A percentile compares a stretch with the other conserved stretches of the same genome.
Evolutionary conservation across 1,140 invertebrate genomes (phyloP).

Genomic region (Pemphigus obesinymphae): DNA sequence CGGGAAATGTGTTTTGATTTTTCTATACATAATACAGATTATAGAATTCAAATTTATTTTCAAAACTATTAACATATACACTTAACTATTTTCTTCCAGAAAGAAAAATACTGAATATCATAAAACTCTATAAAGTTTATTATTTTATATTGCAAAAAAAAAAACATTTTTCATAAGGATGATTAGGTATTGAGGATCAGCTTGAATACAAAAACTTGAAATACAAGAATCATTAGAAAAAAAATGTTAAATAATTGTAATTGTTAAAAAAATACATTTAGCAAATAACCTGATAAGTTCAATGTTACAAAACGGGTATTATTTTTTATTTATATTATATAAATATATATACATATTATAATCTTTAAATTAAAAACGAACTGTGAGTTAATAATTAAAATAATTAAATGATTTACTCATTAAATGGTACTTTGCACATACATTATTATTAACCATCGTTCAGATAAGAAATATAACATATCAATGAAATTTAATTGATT

Average conservation of each 20-base stretch:
- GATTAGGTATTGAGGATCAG: background rate
- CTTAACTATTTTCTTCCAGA: background rate
- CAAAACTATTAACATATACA: background rate
- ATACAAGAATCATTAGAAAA: background rate
- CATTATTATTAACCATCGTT: background rate
- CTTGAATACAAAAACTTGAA: background rate
- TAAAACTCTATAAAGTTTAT: background rate
- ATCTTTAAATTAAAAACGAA: background rate
- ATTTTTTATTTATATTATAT: background rate
- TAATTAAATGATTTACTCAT: background rate
- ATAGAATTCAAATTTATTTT: background rate
- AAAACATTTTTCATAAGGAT: background rate
- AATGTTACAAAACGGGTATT: background rate
- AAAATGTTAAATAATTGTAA: background rate
- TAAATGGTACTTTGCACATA: background rate
- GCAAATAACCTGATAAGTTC: background rate
- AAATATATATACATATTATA: background rate
- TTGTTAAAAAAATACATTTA: background rate
- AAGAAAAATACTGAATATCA: background rate
- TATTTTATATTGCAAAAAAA: background rate
- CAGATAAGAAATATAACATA: slow-evolving; percentile 5
- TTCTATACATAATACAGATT: background rate
- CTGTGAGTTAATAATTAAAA: background rate
- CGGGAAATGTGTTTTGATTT: background rate
- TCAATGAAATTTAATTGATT: too few relatives aligned